Conservation (phyloP, 1,140 invertebrate genomes). For the Nasonia longicornis region DNA sequence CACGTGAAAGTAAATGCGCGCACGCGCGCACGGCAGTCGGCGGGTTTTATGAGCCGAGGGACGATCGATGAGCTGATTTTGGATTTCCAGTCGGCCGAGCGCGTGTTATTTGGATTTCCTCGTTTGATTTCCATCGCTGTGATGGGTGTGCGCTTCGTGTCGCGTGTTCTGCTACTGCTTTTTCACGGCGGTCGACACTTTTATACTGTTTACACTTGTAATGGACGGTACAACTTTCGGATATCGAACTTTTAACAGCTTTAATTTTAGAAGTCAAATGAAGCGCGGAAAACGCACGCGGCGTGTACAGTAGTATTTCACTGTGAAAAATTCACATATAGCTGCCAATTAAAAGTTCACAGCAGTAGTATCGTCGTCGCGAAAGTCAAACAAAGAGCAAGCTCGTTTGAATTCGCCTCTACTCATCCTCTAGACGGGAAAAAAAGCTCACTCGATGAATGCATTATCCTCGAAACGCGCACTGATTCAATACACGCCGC, state of each 20-base stretch:
- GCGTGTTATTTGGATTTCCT: background rate
- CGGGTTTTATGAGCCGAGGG: slow-evolving; percentile 39
- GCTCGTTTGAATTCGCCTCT: background rate
- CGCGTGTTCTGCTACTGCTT: no score
- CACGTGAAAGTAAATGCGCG: slow-evolving; percentile 16
- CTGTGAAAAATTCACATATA: no score
- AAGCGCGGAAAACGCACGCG: no score
- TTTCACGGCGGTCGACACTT: background rate
- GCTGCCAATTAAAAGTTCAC: background rate
- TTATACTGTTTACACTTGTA: background rate
- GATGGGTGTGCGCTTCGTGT: no score
- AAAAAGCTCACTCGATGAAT: slow-evolving; percentile 2
- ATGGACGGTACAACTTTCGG: background rate
- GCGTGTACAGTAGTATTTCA: no score
- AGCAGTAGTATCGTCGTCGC: background rate
- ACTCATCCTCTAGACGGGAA: no score
- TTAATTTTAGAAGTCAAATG: background rate
- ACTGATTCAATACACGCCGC: background rate
- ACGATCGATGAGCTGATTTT: slow-evolving; percentile 29
- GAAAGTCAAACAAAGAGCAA: background rate
- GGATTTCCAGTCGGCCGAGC: slow-evolving; percentile 14
- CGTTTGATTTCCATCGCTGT: background rate
- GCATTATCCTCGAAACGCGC: slow-evolving; percentile 4
- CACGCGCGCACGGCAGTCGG: background rate
- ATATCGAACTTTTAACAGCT: background rate